Conservation (phyloP, 2,113 vertebrate species). For the Todiramphus saurophagus region DNA sequence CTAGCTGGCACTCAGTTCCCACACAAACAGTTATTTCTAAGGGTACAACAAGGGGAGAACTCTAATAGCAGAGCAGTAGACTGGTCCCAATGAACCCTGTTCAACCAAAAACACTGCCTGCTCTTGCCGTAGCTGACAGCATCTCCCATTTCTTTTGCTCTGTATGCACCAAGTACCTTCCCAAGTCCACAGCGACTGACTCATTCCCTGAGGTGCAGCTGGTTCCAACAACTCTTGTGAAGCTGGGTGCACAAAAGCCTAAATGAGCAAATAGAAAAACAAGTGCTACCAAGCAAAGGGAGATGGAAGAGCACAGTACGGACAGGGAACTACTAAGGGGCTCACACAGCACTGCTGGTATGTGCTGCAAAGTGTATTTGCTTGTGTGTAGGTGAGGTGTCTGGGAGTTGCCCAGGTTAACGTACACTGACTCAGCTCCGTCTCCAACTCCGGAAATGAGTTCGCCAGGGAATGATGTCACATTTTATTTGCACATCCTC, state of each 20-base stretch:
- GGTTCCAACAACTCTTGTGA: rapidly evolving
- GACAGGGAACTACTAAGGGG: not conserved
- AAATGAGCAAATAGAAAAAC: not conserved
- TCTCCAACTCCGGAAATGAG: not conserved
- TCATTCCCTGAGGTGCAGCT: not conserved
- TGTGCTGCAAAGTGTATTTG: not conserved
- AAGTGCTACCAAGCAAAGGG: not conserved
- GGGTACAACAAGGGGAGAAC: not conserved
- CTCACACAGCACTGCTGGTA: rapidly evolving
- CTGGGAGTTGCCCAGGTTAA: not conserved
- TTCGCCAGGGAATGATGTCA: not conserved
- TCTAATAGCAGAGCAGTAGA: not conserved
- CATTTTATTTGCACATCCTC: not conserved
- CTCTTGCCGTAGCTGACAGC: not conserved
- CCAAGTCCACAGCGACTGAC: rapidly evolving
- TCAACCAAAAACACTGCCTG: not conserved
- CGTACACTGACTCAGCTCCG: rapidly evolving
- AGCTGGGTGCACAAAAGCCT: not conserved
- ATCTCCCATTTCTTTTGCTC: not conserved
- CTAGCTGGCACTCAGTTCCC: not conserved
- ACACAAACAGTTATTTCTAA: not conserved
- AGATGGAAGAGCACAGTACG: not conserved
- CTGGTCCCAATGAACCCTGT: not conserved
- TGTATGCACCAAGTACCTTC: not conserved
- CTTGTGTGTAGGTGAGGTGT: not conserved